phyloP scores from a whole-genome alignment of 2,888 invertebrate genomes.

The Rhagium mordax region DNA sequence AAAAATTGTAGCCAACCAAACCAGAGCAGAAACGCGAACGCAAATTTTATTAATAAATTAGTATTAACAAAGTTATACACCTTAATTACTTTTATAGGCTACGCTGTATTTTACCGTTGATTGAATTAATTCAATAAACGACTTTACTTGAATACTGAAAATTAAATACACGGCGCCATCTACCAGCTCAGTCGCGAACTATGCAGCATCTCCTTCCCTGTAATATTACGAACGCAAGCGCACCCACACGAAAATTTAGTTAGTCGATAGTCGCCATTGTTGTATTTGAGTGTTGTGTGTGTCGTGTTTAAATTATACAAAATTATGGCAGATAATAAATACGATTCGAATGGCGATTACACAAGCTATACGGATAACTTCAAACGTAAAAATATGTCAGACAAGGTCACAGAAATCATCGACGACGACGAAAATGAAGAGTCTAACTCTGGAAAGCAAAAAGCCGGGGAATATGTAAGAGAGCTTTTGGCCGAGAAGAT shows the following conservation, averaged over 20 bases:
- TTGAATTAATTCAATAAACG: no score
- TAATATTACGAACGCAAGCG: neutral
- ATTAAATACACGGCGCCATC: no score
- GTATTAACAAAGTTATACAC: no score
- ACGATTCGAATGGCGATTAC: constrained; percentile 67
- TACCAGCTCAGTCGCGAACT: neutral
- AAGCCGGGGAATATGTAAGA: constrained; percentile 84
- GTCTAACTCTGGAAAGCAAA: constrained; percentile 61
- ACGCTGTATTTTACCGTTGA: no score
- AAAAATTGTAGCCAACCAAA: no score
- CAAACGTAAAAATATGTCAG: constrained; percentile 61
- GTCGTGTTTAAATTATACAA: neutral
- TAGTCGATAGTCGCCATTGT: neutral
- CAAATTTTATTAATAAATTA: no score
- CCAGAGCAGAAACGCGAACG: no score
- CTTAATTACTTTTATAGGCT: no score
- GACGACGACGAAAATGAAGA: constrained; percentile 52
- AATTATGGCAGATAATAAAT: constrained; percentile 64
- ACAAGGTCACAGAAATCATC: constrained; percentile 58
- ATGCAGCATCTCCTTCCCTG: neutral
- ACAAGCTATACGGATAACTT: constrained; percentile 63
- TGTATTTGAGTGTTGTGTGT: neutral
- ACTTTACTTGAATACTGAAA: no score
- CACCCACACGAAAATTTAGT: neutral
- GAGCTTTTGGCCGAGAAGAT: constrained; percentile 74